Evolutionary conservation across 1,140 invertebrate genomes (phyloP).

Genomic region (Solenopsis fugax): DNA sequence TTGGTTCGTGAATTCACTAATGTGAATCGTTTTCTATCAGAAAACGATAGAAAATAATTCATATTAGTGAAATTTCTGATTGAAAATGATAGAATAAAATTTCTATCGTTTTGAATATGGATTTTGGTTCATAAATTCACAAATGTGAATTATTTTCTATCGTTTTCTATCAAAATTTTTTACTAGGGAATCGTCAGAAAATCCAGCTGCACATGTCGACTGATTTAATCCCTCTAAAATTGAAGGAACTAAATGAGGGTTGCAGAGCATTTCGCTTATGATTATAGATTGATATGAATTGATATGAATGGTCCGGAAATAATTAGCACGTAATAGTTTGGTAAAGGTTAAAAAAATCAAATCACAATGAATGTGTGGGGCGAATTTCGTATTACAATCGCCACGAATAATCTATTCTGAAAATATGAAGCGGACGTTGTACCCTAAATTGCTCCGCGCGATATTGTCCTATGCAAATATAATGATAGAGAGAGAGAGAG

Average conservation of each 20-base stretch:
- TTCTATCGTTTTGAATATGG: too few species aligned
- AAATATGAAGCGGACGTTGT: background rate
- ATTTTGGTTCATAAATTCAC: too few species aligned
- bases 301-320: background rate
- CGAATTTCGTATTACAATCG: slow-evolving; percentile 6
- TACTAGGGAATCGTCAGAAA: too few species aligned
- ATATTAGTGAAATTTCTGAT: too few species aligned
- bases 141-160: too few species aligned
- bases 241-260: background rate
- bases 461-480: slow-evolving; percentile 9
- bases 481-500: background rate
- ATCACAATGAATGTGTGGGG: background rate
- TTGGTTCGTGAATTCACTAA: too few species aligned
- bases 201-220: background rate
- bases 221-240: background rate
- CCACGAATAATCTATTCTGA: background rate
- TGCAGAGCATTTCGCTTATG: too few species aligned
- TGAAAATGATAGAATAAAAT: too few species aligned
- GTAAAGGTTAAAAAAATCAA: background rate
- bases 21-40: too few species aligned
- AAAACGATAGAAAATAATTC: too few species aligned
- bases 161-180: too few species aligned
- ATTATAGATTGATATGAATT: too few species aligned
- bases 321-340: slow-evolving; percentile 1
- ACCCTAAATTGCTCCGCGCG: background rate